Evolutionary conservation across 2,888 invertebrate genomes (phyloP).

Genomic region (Mesodorylaimus sp.): DNA sequence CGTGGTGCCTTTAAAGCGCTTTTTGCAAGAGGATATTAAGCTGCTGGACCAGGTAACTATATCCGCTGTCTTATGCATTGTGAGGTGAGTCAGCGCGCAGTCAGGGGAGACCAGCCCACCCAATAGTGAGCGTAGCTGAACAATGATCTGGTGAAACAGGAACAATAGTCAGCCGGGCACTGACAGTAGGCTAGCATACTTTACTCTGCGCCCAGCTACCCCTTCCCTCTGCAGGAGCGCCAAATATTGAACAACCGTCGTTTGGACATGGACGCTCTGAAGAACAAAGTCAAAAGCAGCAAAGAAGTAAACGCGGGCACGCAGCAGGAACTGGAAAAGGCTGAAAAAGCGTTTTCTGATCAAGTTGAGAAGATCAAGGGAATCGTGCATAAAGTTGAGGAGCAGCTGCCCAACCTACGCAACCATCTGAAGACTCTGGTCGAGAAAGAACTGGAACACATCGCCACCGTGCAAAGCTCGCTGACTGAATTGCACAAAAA

Average conservation of each 20-base stretch:
- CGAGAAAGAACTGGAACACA: neutral
- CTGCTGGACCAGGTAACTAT: conserved; percentile 2
- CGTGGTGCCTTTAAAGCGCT: conserved; percentile 7
- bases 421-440: conserved; percentile 4
- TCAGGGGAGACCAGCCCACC: too few species aligned
- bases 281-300: conserved; percentile 4
- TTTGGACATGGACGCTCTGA: conserved; percentile 13
- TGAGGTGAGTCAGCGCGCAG: too few species aligned
- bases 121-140: too few species aligned
- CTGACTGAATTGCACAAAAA: conserved; percentile 7
- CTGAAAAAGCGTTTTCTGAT: conserved; percentile 6
- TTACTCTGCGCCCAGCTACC: too few species aligned
- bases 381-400: conserved; percentile 6
- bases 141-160: too few species aligned
- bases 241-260: conserved; percentile 8
- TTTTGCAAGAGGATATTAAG: conserved; percentile 11
- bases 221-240: conserved; percentile 11
- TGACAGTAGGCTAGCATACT: too few species aligned
- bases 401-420: conserved; percentile 7
- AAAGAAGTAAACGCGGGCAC: neutral
- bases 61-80: too few species aligned
- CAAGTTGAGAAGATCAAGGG: conserved; percentile 4
- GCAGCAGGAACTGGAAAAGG: neutral
- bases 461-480: conserved; percentile 3
- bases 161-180: too few species aligned